Conservation (phyloP, 2,113 vertebrate genomes). For the Myiagra hebetior region DNA sequence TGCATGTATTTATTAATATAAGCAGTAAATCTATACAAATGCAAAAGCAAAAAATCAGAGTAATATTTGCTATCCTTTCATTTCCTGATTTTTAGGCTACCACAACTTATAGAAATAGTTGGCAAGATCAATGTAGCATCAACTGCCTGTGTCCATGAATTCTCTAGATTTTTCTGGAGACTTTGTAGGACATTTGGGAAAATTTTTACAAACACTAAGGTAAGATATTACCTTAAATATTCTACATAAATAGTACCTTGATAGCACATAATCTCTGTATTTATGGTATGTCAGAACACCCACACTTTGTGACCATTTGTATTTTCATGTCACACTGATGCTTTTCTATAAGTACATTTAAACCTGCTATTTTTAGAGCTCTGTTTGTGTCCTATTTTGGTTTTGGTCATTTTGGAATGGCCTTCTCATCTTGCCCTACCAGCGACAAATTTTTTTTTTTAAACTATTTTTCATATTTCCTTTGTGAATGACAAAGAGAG, state of each 20-base stretch:
- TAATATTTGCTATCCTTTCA: constrained; percentile 43
- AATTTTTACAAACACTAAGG: constrained; percentile 99
- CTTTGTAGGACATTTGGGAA: constrained; percentile 98
- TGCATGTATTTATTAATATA: background rate
- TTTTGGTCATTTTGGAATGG: background rate
- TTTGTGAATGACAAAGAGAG: background rate
- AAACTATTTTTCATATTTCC: background rate
- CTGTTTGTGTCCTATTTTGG: background rate
- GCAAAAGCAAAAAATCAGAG: background rate
- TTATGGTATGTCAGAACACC: rapidly evolving
- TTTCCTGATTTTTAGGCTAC: constrained; percentile 79
- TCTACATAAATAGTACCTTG: background rate
- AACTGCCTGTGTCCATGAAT: constrained; percentile 94
- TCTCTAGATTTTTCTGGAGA: constrained; percentile 98
- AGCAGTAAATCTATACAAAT: background rate
- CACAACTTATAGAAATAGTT: constrained; percentile 95
- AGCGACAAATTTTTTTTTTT: background rate
- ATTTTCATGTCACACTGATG: background rate
- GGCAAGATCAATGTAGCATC: constrained; percentile 94
- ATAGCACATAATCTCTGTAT: background rate
- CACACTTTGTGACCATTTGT: background rate
- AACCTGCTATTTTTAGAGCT: background rate
- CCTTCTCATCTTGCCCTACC: background rate
- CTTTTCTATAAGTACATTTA: background rate
- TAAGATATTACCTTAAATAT: constrained; percentile 54